phyloP scores from a whole-genome alignment of 2,113 vertebrate genomes.

The Cololabis saira region DNA sequence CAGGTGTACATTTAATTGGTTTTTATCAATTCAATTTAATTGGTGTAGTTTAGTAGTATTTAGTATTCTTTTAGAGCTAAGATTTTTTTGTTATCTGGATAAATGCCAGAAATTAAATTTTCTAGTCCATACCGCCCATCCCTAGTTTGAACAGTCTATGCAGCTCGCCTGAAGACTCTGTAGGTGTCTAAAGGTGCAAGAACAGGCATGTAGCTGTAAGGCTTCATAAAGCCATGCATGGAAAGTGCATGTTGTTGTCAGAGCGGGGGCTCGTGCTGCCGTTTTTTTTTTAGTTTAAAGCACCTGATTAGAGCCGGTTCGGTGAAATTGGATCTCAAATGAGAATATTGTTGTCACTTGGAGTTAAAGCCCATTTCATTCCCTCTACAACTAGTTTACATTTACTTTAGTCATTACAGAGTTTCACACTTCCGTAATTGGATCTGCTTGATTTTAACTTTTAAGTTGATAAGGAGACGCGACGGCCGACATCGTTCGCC shows the following conservation, averaged over 20 bases:
- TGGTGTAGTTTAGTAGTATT: too few relatives aligned
- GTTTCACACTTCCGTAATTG: slow-evolving; percentile 12
- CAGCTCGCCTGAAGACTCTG: too few relatives aligned
- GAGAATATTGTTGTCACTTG: slow-evolving; percentile 37
- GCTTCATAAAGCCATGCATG: not conserved
- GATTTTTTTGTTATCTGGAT: too few relatives aligned
- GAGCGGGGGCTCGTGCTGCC: slow-evolving; percentile 5
- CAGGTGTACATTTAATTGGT: too few relatives aligned
- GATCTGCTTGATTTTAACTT: slow-evolving; percentile 27
- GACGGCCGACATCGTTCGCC: not conserved
- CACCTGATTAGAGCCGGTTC: slow-evolving; percentile 27
- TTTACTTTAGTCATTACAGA: slow-evolving; percentile 16
- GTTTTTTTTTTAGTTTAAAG: slow-evolving; percentile 8
- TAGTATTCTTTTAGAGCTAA: too few relatives aligned
- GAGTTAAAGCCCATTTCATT: slow-evolving; percentile 23
- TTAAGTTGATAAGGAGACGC: slow-evolving; percentile 1
- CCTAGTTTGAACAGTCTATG: not conserved
- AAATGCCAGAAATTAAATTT: too few relatives aligned
- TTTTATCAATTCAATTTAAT: too few relatives aligned
- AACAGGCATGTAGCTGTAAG: not conserved
- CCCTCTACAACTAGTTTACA: slow-evolving; percentile 19
- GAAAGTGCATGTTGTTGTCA: slow-evolving; percentile 31
- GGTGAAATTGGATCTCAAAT: slow-evolving; percentile 45
- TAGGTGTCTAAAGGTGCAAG: too few relatives aligned
- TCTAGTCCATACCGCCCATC: too few relatives aligned